Percentiles rank a stretch among this genome's conserved stretches.
These are phyloP conservation scores for Tychaedon coryphoeus DNA, from an alignment of 2,113 vertebrate species.

Conservation along the genomic window DNA sequence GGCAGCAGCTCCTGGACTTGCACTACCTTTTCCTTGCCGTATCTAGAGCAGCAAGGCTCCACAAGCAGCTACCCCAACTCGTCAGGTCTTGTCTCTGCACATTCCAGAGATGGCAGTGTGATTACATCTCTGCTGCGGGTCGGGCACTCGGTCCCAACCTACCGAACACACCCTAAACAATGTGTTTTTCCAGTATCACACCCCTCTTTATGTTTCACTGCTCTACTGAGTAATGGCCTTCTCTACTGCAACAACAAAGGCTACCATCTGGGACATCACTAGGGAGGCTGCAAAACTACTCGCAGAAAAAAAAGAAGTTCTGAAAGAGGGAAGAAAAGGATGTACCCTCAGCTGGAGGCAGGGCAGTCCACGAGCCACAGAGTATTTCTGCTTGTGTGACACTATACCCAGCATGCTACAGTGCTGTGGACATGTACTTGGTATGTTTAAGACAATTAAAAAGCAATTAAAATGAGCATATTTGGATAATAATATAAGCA, in stretches of 20 bases:
- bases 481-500: not conserved
- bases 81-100: constrained; percentile 28
- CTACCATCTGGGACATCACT: not conserved
- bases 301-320: not conserved
- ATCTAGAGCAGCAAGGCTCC: not conserved
- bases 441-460: not conserved
- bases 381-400: not conserved
- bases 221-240: not conserved
- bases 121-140: constrained; percentile 15
- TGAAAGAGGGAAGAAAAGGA: not conserved
- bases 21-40: not conserved
- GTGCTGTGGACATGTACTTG: rapidly evolving
- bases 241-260: not conserved
- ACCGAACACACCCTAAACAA: constrained; percentile 41
- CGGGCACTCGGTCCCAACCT: not conserved
- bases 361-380: not conserved
- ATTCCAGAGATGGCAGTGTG: constrained; percentile 44
- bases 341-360: not conserved
- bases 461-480: not conserved
- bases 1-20: not conserved
- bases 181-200: constrained; percentile 36
- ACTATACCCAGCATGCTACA: not conserved
- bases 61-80: not conserved
- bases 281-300: not conserved
- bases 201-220: not conserved